Evolutionary conservation across 2,797 vertebrate genomes (phyloP), one percentile per base, ranked within the genome.

Genomic region (Lepidocolaptes lacrymiger): DNA sequence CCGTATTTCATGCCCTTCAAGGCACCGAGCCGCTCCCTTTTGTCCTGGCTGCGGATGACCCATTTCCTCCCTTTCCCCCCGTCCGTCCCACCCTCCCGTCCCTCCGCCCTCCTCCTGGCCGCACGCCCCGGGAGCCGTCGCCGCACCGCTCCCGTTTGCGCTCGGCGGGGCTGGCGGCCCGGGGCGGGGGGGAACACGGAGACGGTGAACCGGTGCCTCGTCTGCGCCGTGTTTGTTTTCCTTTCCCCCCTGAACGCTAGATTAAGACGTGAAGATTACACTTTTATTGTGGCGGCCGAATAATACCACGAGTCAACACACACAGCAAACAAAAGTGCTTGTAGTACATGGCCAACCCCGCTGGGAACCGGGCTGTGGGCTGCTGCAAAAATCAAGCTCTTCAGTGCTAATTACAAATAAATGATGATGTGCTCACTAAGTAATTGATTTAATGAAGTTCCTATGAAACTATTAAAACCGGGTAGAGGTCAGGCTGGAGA

Each of bases 371-470:
- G 94, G 95, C 97, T 86, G 96, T 96, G 89, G 81, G 81, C 94
- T 96, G 92, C 93, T 92, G 83, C 88, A 96, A 97, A 94, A 97
- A 97, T 93, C 95, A 94, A 96, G 91, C 95, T 96, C 97, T 98
- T 97, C 96, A 97, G 96, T 97, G 97, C 98, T 98, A 98, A 98
- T 98, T 98, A 96, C 97, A 98, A 98, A 98, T 98, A 98, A 98
- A 98, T 97, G 91, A 97, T 98, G 98, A 98, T 98, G 98, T 98
- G 98, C 98, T 98, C 98, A 96, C 96, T 96, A 97, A 97, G 98
- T 99, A 99, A 99, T 99, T 99, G 98, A 98, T 99, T 99, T 99
- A 99, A 99, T 99, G 98, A 99, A 98, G 98, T 98, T 99, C 98
- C 97, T 98, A 98, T 98, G 98, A 98, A 99, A 98, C 98, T 98